phyloP scores from a whole-genome alignment of 2,113 vertebrate species.

The Uria lomvia region DNA sequence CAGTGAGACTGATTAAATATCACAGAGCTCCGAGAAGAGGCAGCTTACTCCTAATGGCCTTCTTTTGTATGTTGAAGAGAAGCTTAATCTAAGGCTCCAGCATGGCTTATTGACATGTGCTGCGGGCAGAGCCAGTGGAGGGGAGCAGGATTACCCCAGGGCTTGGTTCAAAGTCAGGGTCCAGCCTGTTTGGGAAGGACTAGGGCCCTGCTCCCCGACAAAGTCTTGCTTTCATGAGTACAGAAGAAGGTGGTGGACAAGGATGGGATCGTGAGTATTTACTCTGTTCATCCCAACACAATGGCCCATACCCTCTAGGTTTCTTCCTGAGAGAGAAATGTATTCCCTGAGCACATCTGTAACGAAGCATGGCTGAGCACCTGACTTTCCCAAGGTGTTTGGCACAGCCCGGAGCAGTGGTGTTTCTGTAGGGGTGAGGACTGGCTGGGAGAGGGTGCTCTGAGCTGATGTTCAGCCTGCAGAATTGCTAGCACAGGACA shows the following conservation, averaged over 20 bases:
- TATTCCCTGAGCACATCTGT: neutral
- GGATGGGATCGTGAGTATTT: neutral
- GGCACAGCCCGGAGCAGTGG: rapidly evolving
- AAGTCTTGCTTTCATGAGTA: neutral
- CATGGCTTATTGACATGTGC: neutral
- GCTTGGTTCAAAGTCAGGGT: neutral
- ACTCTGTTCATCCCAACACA: neutral
- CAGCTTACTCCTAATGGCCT: neutral
- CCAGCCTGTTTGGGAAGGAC: neutral
- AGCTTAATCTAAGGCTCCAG: neutral
- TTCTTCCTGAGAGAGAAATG: neutral
- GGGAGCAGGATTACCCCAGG: neutral
- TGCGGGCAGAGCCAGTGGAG: neutral
- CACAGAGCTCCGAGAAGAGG: neutral
- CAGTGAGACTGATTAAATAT: neutral
- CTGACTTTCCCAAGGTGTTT: neutral
- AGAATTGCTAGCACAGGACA: neutral
- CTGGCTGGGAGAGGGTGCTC: neutral
- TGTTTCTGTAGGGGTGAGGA: neutral
- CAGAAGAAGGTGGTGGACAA: neutral
- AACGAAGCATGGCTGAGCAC: neutral
- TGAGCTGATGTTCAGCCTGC: neutral
- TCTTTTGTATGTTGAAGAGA: neutral
- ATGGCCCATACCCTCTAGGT: neutral
- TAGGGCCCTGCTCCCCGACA: neutral